phyloP scores from a whole-genome alignment of 2,888 invertebrate species.

The Cerastis rubricosa region DNA sequence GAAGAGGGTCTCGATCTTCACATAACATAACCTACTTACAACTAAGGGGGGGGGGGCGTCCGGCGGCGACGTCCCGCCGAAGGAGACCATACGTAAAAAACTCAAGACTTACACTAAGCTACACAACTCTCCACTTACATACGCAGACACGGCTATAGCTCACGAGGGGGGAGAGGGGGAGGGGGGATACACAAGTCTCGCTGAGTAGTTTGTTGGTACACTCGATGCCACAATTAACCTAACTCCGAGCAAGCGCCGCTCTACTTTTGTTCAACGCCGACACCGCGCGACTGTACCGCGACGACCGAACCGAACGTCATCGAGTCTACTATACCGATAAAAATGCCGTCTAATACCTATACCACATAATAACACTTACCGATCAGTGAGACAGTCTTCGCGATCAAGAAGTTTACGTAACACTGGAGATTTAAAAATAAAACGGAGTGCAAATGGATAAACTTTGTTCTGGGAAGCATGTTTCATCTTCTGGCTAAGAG shows the following conservation, averaged over 20 bases:
- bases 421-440: constrained; percentile 34
- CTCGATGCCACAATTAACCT: constrained; percentile 86
- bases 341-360: constrained; percentile 73
- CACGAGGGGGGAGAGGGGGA: constrained; percentile 55
- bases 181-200: constrained; percentile 79
- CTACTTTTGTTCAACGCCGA: constrained; percentile 82
- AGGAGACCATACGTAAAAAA: constrained; percentile 73
- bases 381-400: constrained; percentile 78
- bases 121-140: constrained; percentile 76
- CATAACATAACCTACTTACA: constrained; percentile 81
- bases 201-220: constrained; percentile 88
- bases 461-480: constrained; percentile 18
- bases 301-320: constrained; percentile 70
- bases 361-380: constrained; percentile 67
- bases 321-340: constrained; percentile 65
- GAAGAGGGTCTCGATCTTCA: constrained; percentile 72
- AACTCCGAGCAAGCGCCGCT: constrained; percentile 73
- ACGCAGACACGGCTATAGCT: constrained; percentile 70
- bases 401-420: constrained; percentile 63
- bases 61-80: constrained; percentile 71
- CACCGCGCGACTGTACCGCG: constrained; percentile 68
- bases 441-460: constrained; percentile 12
- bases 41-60: constrained; percentile 78
- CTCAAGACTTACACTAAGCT: constrained; percentile 78
- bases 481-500: constrained; percentile 1